Conservation (phyloP, 2,113 vertebrate genomes). For the Macaca mulatta region DNA sequence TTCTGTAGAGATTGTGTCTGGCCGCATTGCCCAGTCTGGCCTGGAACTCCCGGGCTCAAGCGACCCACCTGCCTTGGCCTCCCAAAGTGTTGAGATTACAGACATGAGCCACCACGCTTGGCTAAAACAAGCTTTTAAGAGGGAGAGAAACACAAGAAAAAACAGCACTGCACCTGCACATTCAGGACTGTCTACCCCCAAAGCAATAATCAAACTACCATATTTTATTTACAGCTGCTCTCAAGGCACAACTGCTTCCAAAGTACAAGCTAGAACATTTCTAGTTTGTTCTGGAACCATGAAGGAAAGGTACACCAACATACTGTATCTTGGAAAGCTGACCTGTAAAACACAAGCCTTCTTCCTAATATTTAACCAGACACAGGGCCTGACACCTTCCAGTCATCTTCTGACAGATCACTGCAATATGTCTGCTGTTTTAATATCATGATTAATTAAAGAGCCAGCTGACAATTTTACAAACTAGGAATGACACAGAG, state of each 20-base stretch:
- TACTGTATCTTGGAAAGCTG: not conserved
- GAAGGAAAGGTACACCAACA: not conserved
- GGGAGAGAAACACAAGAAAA: not conserved
- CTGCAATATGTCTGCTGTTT: not conserved
- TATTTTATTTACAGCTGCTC: not conserved
- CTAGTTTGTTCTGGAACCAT: not conserved
- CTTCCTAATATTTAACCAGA: not conserved
- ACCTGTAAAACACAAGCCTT: not conserved
- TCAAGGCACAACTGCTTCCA: not conserved
- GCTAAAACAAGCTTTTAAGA: not conserved
- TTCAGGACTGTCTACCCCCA: not conserved
- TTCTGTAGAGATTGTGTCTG: not conserved
- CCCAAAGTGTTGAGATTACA: not conserved
- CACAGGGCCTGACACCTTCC: not conserved
- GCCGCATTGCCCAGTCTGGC: not conserved
- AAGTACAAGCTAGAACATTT: not conserved
- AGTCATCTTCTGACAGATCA: not conserved
- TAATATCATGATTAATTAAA: conserved; percentile 20
- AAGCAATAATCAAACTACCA: not conserved
- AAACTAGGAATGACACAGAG: not conserved
- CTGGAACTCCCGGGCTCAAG: not conserved
- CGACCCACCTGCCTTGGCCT: not conserved
- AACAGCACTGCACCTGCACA: not conserved
- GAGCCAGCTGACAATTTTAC: not conserved
- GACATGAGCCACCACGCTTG: not conserved